Percentiles rank a stretch among this genome's conserved stretches.
Evolutionary conservation across 2,797 vertebrate species (phyloP).

Genomic region (Schizopygopsis malacanthus): DNA sequence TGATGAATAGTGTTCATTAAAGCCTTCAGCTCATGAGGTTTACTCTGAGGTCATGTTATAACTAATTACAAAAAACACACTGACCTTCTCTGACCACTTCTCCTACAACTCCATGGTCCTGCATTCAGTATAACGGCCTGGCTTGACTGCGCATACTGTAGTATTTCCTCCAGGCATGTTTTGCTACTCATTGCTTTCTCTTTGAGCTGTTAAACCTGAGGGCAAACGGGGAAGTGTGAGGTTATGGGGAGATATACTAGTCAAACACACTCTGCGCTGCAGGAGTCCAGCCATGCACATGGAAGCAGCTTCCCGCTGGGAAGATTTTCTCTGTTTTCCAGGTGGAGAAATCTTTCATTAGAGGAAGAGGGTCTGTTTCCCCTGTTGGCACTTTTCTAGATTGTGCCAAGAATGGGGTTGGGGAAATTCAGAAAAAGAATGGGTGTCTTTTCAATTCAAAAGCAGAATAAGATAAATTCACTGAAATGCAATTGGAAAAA

Average conservation of each 20-base stretch:
- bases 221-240: slow-evolving; percentile 16
- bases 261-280: slow-evolving; percentile 17
- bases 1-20: slow-evolving; percentile 57
- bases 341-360: slow-evolving; percentile 17
- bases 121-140: background rate
- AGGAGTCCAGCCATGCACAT: background rate
- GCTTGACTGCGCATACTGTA: background rate
- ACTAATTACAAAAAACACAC: slow-evolving; percentile 50
- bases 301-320: background rate
- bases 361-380: background rate
- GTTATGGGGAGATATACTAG: background rate
- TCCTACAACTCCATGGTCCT: slow-evolving; percentile 11
- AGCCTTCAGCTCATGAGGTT: slow-evolving; percentile 40
- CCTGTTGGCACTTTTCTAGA: background rate
- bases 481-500: background rate
- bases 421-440: background rate
- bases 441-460: background rate
- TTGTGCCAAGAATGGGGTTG: background rate
- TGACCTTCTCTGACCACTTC: slow-evolving; percentile 45
- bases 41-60: slow-evolving; percentile 38
- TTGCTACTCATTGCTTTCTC: slow-evolving; percentile 25
- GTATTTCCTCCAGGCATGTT: slow-evolving; percentile 20
- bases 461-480: background rate
- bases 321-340: slow-evolving; percentile 13
- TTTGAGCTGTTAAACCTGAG: slow-evolving; percentile 21